A percentile compares a stretch with the other conserved stretches of the same genome.
Conservation (phyloP, 64 coral and sea anemone species). For the Montipora foliosa region DNA sequence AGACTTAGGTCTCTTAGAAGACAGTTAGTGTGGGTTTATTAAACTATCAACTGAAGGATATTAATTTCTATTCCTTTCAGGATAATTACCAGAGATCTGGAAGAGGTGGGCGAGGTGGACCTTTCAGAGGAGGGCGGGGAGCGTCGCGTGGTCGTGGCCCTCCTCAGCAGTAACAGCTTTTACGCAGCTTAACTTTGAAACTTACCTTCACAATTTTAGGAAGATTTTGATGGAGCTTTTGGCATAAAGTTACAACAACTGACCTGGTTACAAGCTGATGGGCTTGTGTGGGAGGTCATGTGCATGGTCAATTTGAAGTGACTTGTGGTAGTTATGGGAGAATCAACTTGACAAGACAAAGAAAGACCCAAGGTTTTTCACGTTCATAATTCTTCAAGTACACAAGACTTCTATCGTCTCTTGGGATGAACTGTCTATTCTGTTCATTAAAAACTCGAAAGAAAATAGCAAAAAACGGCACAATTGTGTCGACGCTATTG, state of each 20-base stretch:
- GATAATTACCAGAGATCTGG: constrained; percentile 58
- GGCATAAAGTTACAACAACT: constrained; percentile 67
- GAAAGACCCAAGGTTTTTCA: not conserved
- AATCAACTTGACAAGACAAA: not conserved
- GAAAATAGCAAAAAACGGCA: not conserved
- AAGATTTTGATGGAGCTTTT: constrained; percentile 95
- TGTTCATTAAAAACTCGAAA: not conserved
- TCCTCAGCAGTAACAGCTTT: constrained; percentile 48
- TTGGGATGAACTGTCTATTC: not conserved
- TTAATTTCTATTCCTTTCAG: not conserved
- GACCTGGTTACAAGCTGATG: constrained; percentile 52
- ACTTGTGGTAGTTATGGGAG: not conserved
- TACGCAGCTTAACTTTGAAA: constrained; percentile 9
- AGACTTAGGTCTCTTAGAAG: too few species aligned
- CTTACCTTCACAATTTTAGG: constrained; percentile 69
- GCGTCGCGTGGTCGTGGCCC: constrained; percentile 46
- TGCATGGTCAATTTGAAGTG: constrained; percentile 2
- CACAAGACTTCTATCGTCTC: not conserved
- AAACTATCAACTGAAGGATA: not conserved
- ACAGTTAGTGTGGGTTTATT: too few species aligned
- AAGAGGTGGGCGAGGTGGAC: constrained; percentile 61
- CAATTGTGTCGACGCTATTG: too few species aligned
- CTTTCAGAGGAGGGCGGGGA: constrained; percentile 33
- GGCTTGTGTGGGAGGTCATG: constrained; percentile 17
- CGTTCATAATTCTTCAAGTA: not conserved